Evolutionary conservation across 2,888 invertebrate species (phyloP).

Genomic region (Coelogynopora nodosa): DNA sequence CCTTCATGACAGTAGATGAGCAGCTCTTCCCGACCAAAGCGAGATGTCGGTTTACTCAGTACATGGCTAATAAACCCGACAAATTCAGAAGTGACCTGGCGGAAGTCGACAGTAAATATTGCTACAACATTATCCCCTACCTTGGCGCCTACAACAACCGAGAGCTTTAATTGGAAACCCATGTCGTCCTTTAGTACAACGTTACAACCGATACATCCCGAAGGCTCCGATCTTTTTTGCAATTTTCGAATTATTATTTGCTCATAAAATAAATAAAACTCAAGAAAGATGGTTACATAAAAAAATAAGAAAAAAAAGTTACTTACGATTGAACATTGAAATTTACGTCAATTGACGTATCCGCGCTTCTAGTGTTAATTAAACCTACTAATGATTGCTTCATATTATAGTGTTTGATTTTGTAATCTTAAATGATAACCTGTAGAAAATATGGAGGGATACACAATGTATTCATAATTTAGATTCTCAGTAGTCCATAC

Average conservation of each 20-base stretch:
- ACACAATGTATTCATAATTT: too few species aligned
- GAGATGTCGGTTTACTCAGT: neutral
- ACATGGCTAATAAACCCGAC: neutral
- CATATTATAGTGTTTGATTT: too few species aligned
- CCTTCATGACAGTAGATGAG: neutral
- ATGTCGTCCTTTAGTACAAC: neutral
- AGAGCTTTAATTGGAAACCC: neutral
- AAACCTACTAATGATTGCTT: too few species aligned
- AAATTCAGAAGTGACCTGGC: neutral
- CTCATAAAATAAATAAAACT: neutral
- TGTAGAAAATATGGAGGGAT: too few species aligned
- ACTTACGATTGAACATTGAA: neutral
- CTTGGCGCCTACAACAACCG: neutral
- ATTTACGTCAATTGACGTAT: neutral
- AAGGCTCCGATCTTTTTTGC: neutral
- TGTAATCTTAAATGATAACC: too few species aligned
- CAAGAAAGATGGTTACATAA: neutral
- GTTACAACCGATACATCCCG: neutral
- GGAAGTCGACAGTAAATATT: neutral
- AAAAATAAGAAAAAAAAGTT: neutral
- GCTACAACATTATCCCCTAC: neutral
- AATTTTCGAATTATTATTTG: neutral
- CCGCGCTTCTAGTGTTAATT: neutral
- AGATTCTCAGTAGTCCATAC: too few species aligned
- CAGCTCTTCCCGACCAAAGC: neutral